phyloP scores from a whole-genome alignment of 1,140 invertebrate species.

The Eciton burchellii region DNA sequence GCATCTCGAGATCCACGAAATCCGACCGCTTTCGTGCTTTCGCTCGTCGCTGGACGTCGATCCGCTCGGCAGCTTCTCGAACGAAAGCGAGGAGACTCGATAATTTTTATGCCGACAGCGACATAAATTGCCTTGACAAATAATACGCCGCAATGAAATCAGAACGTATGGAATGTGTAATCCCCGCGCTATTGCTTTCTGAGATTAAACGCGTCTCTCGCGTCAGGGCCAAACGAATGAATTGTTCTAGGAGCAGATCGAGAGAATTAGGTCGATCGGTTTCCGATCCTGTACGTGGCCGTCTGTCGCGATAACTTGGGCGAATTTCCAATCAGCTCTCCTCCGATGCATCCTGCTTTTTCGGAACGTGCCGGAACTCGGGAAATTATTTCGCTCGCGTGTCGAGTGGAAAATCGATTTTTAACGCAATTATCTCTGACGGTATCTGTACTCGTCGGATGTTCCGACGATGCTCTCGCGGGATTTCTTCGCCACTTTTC shows the following conservation, averaged over 20 bases:
- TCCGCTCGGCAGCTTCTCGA: too few species aligned
- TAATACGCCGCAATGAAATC: too few species aligned
- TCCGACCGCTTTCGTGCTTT: not conserved
- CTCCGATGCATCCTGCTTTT: not conserved
- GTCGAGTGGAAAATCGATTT: not conserved
- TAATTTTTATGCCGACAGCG: too few species aligned
- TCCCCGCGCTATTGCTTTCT: not conserved
- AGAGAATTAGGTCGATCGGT: slow-evolving; percentile 58
- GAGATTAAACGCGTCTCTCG: not conserved
- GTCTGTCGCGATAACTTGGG: not conserved
- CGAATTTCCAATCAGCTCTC: not conserved
- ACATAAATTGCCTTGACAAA: too few species aligned
- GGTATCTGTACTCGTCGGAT: not conserved
- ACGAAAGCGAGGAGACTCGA: too few species aligned
- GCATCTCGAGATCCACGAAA: not conserved
- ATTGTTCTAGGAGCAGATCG: slow-evolving; percentile 1
- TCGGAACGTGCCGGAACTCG: not conserved
- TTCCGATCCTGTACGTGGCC: slow-evolving; percentile 42
- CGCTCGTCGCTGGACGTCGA: not conserved
- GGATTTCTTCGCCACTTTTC: not conserved
- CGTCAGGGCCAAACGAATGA: slow-evolving; percentile 1
- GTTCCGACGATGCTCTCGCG: not conserved
- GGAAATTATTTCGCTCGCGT: not conserved
- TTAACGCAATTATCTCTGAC: not conserved
- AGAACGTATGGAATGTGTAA: not conserved